Evolutionary conservation across 1,140 invertebrate species (phyloP), one percentile per base, ranked within the genome.

Genomic region (Drosophila rufa): DNA sequence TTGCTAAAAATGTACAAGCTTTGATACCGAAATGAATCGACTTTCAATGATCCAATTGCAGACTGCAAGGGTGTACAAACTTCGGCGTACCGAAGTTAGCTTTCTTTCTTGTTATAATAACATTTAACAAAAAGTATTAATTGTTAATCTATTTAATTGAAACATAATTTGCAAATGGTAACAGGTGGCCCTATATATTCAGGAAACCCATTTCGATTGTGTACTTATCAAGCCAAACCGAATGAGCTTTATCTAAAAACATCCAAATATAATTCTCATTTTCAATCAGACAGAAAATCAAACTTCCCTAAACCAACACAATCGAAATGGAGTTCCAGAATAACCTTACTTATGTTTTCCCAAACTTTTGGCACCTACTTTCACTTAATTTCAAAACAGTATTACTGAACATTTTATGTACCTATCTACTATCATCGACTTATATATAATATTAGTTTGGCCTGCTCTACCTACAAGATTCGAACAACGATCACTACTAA

Each of bases 401-500:
- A 86, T 85, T 85, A 77, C 50, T 61, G 25, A 38, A 30, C 42
- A 60, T 61, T 33, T 82, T 80, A 65, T 50, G 64, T 69, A 55
- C 47, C 77, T 85, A 69, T 11, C 53, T 47, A 42, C 56, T 51
- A 43, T 51, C 27, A 64, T 50, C 19, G 7, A 43, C 38, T 50
- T 75, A 51, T 36, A 50, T 30, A 30, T 30, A 30, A 30, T 22
- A 42, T 51, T 55, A 45, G 50, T 45, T 79, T 70, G 27, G 46
- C 51, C 66, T 76, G 19, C 45, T 76, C 50, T 69, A 66, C 33
- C 62, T 73, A 62, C 33, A 87, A 33, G 42, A 66, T 73, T 84
- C 69, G 12, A 80, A 75, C 77, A 84, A 90, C 77, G 77, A 87
- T 69, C 80, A 84, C 60, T 70, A 58, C 22, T 70, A 55, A 40